Conservation (phyloP, 1,140 invertebrate species). For the Hetaerina americana region DNA sequence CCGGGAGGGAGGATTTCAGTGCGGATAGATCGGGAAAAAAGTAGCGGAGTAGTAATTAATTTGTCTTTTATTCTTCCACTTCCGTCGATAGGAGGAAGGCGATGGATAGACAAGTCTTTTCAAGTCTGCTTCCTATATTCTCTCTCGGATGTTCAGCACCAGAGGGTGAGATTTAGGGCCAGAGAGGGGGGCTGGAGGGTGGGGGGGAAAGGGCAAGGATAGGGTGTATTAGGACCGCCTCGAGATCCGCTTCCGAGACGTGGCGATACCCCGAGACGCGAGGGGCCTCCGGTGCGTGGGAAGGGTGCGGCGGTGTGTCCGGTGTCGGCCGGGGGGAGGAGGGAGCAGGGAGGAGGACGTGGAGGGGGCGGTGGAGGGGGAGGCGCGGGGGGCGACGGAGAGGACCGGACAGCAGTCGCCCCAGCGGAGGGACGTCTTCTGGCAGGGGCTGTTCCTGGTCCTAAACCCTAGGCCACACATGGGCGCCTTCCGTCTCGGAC, state of each 20-base stretch:
- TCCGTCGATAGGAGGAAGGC: too few species aligned
- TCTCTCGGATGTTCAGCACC: too few species aligned
- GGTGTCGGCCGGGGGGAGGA: neutral
- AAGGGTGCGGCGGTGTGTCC: neutral
- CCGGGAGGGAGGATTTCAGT: too few species aligned
- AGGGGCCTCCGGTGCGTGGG: neutral
- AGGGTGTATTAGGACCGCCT: neutral
- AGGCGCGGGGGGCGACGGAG: neutral
- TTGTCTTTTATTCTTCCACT: too few species aligned
- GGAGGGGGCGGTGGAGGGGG: neutral
- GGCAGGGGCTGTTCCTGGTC: slow-evolving; percentile 86
- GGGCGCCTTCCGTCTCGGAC: slow-evolving; percentile 34
- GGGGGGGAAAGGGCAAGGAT: too few species aligned
- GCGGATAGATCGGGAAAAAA: too few species aligned
- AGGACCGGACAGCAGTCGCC: slow-evolving; percentile 63
- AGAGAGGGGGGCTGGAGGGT: too few species aligned
- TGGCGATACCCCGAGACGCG: neutral
- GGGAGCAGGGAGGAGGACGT: neutral
- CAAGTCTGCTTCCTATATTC: too few species aligned
- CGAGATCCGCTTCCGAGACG: neutral
- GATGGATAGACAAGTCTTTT: too few species aligned
- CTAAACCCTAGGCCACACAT: slow-evolving; percentile 89
- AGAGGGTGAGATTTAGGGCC: too few species aligned
- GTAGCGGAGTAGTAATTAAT: too few species aligned
- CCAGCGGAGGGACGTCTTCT: slow-evolving; percentile 88